These are phyloP conservation scores for Mus musculus DNA, from an alignment of 2,113 vertebrate species.

Conservation along the genomic window GRCm39 chr4:56237001-56237500, in stretches of 20 bases:
- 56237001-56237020: neutral
- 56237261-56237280: neutral
- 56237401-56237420: neutral
- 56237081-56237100: neutral
- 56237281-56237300: neutral
- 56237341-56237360: neutral
- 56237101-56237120: neutral
- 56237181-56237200: neutral
- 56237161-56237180: neutral
- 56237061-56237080: constrained; percentile 5
- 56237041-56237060: constrained; percentile 6
- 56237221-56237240: neutral
- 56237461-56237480: neutral
- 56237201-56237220: neutral
- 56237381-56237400: neutral
- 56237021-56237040: neutral
- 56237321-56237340: neutral
- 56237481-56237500: neutral
- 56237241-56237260: neutral
- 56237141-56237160: neutral
- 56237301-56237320: neutral
- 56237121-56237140: neutral
- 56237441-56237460: neutral
- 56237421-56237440: neutral
- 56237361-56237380: neutral